Percentiles rank a stretch among this genome's conserved stretches.
phyloP scores from a whole-genome alignment of 2,888 invertebrate genomes.

The Sthenelais limicola region DNA sequence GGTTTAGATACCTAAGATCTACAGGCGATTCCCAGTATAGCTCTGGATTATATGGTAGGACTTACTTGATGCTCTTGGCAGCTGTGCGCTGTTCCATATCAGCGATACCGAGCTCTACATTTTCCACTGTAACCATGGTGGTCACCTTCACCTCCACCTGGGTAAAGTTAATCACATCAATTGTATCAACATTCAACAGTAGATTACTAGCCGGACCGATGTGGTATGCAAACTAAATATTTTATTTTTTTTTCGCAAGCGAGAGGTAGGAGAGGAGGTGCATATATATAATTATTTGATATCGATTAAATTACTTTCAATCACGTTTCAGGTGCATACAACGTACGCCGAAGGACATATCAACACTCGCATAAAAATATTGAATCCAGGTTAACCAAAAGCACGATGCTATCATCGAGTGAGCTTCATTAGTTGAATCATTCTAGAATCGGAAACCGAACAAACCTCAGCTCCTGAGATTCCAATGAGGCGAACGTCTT shows the following conservation, averaged over 20 bases:
- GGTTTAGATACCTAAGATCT: neutral
- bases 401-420: neutral
- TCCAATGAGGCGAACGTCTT: slow-evolving; percentile 76
- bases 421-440: neutral
- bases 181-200: too few species aligned
- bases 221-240: too few species aligned
- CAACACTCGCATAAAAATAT: too few species aligned
- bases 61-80: slow-evolving; percentile 80
- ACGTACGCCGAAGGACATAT: too few species aligned
- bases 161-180: neutral
- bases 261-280: too few species aligned
- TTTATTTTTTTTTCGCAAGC: too few species aligned
- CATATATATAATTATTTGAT: too few species aligned
- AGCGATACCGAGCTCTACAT: slow-evolving; percentile 88
- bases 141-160: slow-evolving; percentile 71
- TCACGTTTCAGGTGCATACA: neutral
- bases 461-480: slow-evolving; percentile 75
- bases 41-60: slow-evolving; percentile 19
- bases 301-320: too few species aligned
- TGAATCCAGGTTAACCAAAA: too few species aligned
- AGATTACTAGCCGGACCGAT: too few species aligned
- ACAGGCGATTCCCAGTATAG: neutral
- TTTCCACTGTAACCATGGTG: slow-evolving; percentile 76
- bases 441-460: too few species aligned
- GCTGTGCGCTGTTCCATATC: slow-evolving; percentile 92